phyloP scores from a whole-genome alignment of 2,797 vertebrate species.

The Cirrhinus molitorella region DNA sequence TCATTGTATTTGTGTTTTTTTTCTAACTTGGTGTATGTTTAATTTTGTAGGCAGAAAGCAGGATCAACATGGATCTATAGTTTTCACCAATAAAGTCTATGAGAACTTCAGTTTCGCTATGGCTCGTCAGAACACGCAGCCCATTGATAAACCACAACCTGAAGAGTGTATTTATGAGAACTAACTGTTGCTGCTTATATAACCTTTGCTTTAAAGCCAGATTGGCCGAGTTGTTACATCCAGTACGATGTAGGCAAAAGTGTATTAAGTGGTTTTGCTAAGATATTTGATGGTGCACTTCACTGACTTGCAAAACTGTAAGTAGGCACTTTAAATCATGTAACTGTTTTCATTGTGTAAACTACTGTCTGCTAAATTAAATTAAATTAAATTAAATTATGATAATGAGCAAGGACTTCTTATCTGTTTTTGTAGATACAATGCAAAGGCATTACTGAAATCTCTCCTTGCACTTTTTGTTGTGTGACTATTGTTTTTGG shows the following conservation, averaged over 20 bases:
- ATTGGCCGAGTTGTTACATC: background rate
- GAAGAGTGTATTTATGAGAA: constrained; percentile 60
- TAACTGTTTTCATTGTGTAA: background rate
- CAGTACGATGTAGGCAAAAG: too few species aligned
- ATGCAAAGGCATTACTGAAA: background rate
- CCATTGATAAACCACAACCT: background rate
- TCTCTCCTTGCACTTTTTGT: constrained; percentile 1
- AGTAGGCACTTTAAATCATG: background rate
- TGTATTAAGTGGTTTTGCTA: background rate
- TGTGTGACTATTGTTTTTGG: background rate
- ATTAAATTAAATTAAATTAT: constrained; percentile 20
- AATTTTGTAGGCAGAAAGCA: constrained; percentile 38
- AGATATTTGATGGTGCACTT: background rate
- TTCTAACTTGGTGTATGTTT: background rate
- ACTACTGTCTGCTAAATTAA: background rate
- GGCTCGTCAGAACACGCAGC: background rate
- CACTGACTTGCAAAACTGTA: background rate
- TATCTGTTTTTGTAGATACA: background rate
- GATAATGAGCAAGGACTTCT: background rate
- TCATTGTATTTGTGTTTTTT: background rate
- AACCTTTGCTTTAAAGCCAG: background rate
- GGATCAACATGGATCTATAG: background rate
- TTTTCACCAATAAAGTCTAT: constrained; percentile 59
- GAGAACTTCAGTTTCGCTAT: constrained; percentile 59
- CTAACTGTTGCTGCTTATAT: constrained; percentile 2